Conservation (phyloP, 2,113 vertebrate genomes). For the Cyanistes caeruleus region DNA sequence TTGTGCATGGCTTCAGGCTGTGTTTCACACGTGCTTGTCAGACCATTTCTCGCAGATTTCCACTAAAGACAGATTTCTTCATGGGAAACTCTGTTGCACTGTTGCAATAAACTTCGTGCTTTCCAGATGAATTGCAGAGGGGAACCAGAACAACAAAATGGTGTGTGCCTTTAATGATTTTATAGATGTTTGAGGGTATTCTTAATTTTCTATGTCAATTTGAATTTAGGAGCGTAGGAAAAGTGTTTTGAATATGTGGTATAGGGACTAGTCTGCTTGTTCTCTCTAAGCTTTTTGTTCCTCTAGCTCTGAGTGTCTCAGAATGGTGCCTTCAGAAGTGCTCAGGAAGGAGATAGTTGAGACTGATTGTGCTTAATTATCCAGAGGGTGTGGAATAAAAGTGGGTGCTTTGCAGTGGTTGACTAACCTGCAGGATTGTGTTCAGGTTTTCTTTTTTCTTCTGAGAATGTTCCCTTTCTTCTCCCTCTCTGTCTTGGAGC, state of each 20-base stretch:
- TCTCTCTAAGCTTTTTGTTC: neutral
- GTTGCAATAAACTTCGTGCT: neutral
- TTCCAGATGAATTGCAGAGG: neutral
- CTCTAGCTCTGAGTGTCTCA: neutral
- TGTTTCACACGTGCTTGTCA: neutral
- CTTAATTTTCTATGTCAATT: neutral
- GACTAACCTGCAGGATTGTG: neutral
- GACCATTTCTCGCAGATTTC: neutral
- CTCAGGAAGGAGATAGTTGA: neutral
- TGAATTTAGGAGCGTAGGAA: neutral
- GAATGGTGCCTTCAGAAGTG: neutral
- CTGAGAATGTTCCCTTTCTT: neutral
- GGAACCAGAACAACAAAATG: neutral
- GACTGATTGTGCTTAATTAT: neutral
- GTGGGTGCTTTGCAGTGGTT: neutral
- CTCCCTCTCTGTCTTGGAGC: fast-evolving
- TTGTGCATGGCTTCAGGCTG: neutral
- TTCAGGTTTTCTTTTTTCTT: neutral
- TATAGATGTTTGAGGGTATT: neutral
- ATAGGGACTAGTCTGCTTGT: neutral
- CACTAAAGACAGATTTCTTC: neutral
- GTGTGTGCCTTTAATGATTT: neutral
- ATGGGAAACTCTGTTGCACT: neutral
- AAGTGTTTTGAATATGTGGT: neutral
- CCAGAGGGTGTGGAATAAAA: neutral